Evolutionary conservation across 1,140 invertebrate species (phyloP), one percentile per base, ranked within the genome.

Genomic region (Colletes latitarsis): DNA sequence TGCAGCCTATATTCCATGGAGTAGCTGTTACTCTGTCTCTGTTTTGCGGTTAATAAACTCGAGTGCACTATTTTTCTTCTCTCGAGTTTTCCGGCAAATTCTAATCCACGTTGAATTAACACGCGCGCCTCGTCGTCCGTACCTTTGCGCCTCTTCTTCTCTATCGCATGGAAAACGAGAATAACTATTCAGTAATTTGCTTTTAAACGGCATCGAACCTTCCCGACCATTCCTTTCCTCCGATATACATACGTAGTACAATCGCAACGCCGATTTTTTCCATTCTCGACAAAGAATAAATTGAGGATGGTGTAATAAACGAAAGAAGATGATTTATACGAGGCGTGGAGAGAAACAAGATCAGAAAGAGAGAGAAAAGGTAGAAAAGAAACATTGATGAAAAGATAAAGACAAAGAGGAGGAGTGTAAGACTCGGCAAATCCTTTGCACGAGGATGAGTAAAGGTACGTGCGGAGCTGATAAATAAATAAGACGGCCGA

Each of bases 401-500:
- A 30, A 9, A 46, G 3, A 9, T 46, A 46, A 46, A 46, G 43
- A 9, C 9, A 30, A 67, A 64, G 41, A 75, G 66, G 19, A 49
- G 75, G 63, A 30, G 30, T 30, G 30, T 30, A 30, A 30, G 2
- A 30, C 30, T 78, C 77, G 72, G 69, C 70, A 43, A 55, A n/a
- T 79, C 69, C 72, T 86, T 81, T 81, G 66, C 72, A 39, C 53
- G 73, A 63, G 79, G 55, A 74, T 53, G 63, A 74, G 66, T 14
- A 55, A 21, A 58, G 67, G 55, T 67, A 77, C 75, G 81, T 85
- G 80, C 83, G 55, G 58, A 81, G 81, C 82, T 87, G 87, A 89
- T 91, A 92, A 91, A 92, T 91, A 91, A 92, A 90, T 91, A 91
- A 91, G 77, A 64, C 73, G 30, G 46, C 46, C 55, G 74, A 58